Base-by-base conservation (phyloP, 2,113 vertebrate species). In the Gambusia affinis region DNA sequence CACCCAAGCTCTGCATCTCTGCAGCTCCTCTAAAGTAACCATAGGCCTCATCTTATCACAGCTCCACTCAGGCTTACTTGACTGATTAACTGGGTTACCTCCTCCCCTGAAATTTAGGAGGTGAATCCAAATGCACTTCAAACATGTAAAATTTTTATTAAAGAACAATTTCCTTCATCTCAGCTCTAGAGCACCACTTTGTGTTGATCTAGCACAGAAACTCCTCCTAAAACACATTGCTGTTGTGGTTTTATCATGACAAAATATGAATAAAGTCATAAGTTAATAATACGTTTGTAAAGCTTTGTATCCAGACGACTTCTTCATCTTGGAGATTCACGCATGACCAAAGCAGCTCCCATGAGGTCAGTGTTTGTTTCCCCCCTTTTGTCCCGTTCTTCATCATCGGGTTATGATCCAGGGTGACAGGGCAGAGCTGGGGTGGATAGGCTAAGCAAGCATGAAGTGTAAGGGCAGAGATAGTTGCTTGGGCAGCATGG, bases 381-480 rank as follows among this genome's bases (percentile, higher is more conserved):
- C 54, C 17, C 72, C 72, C 29, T 72, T 79, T 76, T 60, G 47
- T 73, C 39, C 62, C 31, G 47, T 35, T 67, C 60, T 66, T 79
- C 66, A 35, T 61, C 63, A 69, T 61, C 47, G 60, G 15, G 73
- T 62, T 64, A 67, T 92, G 91, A 92, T 91, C 76, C 76, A 67
- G 75, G 87, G 90, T 85, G 92, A 94, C 88, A 88, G 87, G 79
- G 37, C 73, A 85, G 86, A 30, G 57, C 76, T 54, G 60, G 78
- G 82, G 79, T 57, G 64, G 54, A 85, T 39, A 35, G 30, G 81
- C 39, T 42, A 30, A 87, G 68, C 3, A 11, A 82, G 72, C 61
- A 83, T 73, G 44, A 27, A 67, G 57, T 73, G 75, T 64, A 60
- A 83, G 78, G 79, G 79, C 66, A 78, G 28, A 76, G 14, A 81